A percentile compares a stretch with the other conserved stretches of the same genome.
Evolutionary conservation across 2,113 vertebrate genomes (phyloP).

Genomic region (Eublepharis macularius): DNA sequence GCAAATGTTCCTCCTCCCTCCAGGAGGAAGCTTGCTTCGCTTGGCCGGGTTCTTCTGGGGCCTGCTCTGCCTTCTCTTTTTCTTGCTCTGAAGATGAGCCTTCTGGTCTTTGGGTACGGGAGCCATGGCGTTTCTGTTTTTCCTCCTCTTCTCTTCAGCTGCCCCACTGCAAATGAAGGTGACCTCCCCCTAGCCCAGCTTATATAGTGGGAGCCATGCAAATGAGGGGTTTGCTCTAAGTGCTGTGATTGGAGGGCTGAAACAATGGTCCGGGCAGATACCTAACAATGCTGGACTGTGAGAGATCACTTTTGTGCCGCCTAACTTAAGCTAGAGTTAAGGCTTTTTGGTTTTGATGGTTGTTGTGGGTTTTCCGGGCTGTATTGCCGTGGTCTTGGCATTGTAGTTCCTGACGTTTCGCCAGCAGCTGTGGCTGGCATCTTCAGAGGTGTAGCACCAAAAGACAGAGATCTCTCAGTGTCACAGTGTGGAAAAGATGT

Average conservation of each 20-base stretch:
- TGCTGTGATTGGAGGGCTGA: neutral
- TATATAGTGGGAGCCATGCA: neutral
- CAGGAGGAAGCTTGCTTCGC: neutral
- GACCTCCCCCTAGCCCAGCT: fast-evolving
- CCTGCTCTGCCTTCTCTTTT: neutral
- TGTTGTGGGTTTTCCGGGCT: too few relatives aligned
- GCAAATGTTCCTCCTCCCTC: neutral
- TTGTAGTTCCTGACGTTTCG: too few relatives aligned
- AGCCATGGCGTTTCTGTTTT: neutral
- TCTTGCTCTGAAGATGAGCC: neutral
- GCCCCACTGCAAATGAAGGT: neutral
- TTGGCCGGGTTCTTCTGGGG: neutral
- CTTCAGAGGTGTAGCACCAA: too few relatives aligned
- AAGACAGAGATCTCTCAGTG: too few relatives aligned
- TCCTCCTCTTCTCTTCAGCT: neutral
- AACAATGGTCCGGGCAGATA: neutral
- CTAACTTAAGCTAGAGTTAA: too few relatives aligned
- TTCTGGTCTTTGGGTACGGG: neutral
- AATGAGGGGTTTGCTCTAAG: neutral
- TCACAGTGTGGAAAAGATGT: too few relatives aligned
- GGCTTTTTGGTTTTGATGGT: too few relatives aligned
- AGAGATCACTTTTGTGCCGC: neutral
- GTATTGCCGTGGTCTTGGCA: too few relatives aligned
- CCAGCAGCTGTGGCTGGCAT: too few relatives aligned
- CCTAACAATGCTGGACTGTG: neutral